Evolutionary conservation across 2,113 vertebrate species (phyloP).

Genomic region (Arvicanthis niloticus): DNA sequence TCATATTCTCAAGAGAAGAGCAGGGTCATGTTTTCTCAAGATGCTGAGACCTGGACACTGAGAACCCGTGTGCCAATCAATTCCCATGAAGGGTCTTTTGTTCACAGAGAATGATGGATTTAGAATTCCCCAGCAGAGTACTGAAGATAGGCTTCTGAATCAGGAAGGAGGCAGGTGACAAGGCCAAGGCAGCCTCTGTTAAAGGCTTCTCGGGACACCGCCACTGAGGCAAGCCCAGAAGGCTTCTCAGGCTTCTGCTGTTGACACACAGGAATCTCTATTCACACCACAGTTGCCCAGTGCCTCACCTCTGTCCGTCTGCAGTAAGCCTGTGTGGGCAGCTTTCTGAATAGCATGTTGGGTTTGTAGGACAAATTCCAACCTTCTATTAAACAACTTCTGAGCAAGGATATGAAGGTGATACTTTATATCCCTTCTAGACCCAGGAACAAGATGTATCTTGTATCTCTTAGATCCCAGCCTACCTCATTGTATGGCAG

Average conservation of each 20-base stretch:
- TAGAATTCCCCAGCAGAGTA: slow-evolving; percentile 8
- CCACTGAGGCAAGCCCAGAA: background rate
- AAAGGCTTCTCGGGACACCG: background rate
- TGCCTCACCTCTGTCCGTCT: background rate
- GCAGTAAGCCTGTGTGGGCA: background rate
- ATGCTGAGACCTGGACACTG: slow-evolving; percentile 27
- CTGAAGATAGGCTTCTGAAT: background rate
- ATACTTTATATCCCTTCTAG: background rate
- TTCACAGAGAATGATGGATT: background rate
- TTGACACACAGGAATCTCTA: background rate
- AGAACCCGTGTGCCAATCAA: background rate
- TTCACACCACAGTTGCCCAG: background rate
- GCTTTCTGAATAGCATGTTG: background rate
- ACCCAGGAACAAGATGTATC: background rate
- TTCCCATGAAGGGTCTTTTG: slow-evolving; percentile 33
- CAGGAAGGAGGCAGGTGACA: background rate
- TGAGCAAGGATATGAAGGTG: background rate
- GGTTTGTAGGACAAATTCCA: background rate
- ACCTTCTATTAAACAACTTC: background rate
- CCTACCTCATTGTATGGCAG: background rate
- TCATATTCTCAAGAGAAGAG: slow-evolving; percentile 52
- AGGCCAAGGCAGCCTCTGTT: slow-evolving; percentile 18
- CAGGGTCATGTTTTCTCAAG: slow-evolving; percentile 56
- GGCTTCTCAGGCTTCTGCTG: background rate
- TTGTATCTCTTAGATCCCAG: background rate